Conservation (phyloP, 1,140 invertebrate genomes). For the Drosophila tristis region DNA sequence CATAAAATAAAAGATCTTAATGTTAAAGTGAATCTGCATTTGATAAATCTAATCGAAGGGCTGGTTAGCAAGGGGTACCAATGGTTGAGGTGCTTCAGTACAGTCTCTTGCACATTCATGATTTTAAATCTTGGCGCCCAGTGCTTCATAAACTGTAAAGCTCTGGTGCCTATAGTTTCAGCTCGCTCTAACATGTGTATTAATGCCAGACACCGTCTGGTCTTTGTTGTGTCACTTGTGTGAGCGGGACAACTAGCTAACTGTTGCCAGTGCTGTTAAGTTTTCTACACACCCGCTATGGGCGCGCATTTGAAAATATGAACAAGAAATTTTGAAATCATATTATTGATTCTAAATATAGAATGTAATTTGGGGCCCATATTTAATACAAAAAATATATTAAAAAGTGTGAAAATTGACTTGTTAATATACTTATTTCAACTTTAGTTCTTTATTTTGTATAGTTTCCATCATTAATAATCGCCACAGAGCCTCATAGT, state of each 20-base stretch:
- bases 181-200: background rate
- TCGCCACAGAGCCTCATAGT: background rate
- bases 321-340: too few species aligned
- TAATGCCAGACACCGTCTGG: fast-evolving
- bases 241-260: background rate
- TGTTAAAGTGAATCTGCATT: slow-evolving; percentile 25
- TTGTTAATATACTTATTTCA: background rate
- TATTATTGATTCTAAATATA: too few species aligned
- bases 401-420: too few species aligned
- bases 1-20: slow-evolving; percentile 40
- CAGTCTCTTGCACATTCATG: too few species aligned
- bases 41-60: background rate
- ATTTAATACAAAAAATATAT: too few species aligned
- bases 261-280: slow-evolving; percentile 6
- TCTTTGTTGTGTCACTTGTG: background rate
- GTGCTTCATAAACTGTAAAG: slow-evolving; percentile 37
- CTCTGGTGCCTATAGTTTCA: background rate
- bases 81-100: too few species aligned
- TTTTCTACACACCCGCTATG: background rate
- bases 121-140: slow-evolving; percentile 10
- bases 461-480: slow-evolving; percentile 19
- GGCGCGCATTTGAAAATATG: background rate
- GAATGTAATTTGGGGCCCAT: too few species aligned
- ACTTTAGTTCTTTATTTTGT: background rate
- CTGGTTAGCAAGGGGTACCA: too few species aligned